Conservation (phyloP, 1,140 invertebrate species). For the Nomia melanderi region DNA sequence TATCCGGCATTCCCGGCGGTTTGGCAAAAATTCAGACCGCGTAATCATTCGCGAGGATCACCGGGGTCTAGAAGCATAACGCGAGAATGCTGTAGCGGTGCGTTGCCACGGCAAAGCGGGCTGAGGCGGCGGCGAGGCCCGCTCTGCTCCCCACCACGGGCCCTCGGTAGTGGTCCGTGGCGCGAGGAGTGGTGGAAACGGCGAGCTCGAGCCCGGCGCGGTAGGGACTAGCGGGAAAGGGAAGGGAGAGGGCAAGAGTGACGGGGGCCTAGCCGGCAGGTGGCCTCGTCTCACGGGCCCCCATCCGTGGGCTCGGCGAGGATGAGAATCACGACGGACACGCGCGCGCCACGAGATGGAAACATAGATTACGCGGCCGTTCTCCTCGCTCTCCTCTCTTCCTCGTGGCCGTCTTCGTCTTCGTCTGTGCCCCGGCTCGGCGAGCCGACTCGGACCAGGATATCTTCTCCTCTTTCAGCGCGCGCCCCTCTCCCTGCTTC, state of each 20-base stretch:
- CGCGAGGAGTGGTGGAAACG: neutral
- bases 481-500: constrained; percentile 51
- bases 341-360: constrained; percentile 79
- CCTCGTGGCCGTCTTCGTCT: constrained; percentile 52
- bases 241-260: constrained; percentile 9
- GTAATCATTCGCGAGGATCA: constrained; percentile 72
- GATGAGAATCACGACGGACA: constrained; percentile 78
- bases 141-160: constrained; percentile 29
- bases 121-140: constrained; percentile 39
- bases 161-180: neutral
- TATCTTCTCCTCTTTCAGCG: constrained; percentile 33
- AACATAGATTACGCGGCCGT: constrained; percentile 74
- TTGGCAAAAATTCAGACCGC: constrained; percentile 56
- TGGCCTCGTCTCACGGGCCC: constrained; percentile 75
- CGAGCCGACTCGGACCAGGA: constrained; percentile 6
- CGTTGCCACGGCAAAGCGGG: constrained; percentile 61
- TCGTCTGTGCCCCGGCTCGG: constrained; percentile 18
- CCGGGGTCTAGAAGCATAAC: constrained; percentile 67
- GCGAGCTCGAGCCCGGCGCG: neutral
- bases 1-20: constrained; percentile 30
- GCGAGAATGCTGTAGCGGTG: constrained; percentile 68
- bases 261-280: constrained; percentile 72
- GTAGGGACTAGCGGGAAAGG: neutral
- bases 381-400: constrained; percentile 53
- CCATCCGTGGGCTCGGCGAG: constrained; percentile 61